Evolutionary conservation across 1,140 invertebrate genomes (phyloP), one percentile per base, ranked within the genome.

Genomic region (Campoletis sonorensis): DNA sequence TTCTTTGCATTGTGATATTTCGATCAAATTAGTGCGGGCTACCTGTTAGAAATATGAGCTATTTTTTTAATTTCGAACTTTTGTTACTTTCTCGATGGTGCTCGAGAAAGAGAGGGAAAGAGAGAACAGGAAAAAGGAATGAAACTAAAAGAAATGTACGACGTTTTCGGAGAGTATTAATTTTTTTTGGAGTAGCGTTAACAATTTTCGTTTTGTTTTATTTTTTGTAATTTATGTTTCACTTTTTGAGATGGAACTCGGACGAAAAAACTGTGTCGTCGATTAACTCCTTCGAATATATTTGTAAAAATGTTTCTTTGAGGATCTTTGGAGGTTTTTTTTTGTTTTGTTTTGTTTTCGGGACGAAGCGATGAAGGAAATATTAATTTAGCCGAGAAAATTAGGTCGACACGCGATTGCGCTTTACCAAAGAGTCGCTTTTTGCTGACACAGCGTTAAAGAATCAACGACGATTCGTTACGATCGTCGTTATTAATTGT

Each of bases 1-100:
- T 81, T 83, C 82, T 83, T 72, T 80, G 68, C 70, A 84, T 87
- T 88, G 86, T 87, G 87, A 87, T 88, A 88, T 83, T 86, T 82
- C 72, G 83, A 84, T 84, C 79, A 83, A 87, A 84, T 16, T 83
- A 84, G 37, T 21, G 33, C 58, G 82, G 58, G 64, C 45, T 81
- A 68, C 81, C 64, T 72, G 79, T 54, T 85, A 82, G 21, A 79
- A 27, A 72, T 49, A 30, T 77, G 49, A 33, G 21, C 68, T 82
- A 67, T 40, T 76, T 40, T 26, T 84, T 85, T 82, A 76, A n/a
- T 54, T 54, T 73, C 15, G 51, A 76, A 76, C 30, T 33, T 33
- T 70, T 33, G 16, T 27, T 5, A 18, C 26, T 21, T 30, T 33
- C 27, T 70, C 27, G 67, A 64, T 64, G 23, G 10, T 64, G 27